Conservation (phyloP, 2,113 vertebrate species). For the Pterophyllum scalare region DNA sequence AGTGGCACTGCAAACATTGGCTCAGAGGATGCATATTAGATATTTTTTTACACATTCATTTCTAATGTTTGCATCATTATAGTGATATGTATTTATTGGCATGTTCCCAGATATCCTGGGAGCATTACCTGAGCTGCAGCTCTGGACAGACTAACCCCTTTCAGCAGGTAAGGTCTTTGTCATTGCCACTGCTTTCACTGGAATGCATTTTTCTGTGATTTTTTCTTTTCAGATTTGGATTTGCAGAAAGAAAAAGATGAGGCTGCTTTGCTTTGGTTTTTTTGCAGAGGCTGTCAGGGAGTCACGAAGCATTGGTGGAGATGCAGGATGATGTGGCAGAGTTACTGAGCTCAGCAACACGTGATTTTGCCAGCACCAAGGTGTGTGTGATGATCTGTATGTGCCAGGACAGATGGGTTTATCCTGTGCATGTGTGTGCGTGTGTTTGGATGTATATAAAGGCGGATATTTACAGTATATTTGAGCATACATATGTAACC, state of each 20-base stretch:
- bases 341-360: conserved; percentile 85
- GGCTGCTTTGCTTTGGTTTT: not conserved
- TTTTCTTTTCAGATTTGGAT: not conserved
- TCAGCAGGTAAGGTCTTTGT: conserved; percentile 86
- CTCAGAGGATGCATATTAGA: not conserved
- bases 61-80: not conserved
- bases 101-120: conserved; percentile 85
- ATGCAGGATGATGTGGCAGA: conserved; percentile 92
- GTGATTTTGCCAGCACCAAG: conserved; percentile 88
- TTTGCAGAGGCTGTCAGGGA: conserved; percentile 90
- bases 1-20: not conserved
- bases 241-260: not conserved
- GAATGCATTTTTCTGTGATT: not conserved
- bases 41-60: not conserved
- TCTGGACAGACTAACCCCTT: conserved; percentile 89
- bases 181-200: not conserved
- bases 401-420: not conserved
- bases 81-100: not conserved
- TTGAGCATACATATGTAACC: not conserved
- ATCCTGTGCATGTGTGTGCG: not conserved
- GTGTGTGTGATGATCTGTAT: conserved; percentile 74
- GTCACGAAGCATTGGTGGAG: conserved; percentile 94
- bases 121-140: conserved; percentile 91
- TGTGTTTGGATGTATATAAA: not conserved
- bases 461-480: not conserved